Conservation (phyloP, 30 jellyfish, hydroid and myxozoan species). For the Aurelia coerulea region DNA sequence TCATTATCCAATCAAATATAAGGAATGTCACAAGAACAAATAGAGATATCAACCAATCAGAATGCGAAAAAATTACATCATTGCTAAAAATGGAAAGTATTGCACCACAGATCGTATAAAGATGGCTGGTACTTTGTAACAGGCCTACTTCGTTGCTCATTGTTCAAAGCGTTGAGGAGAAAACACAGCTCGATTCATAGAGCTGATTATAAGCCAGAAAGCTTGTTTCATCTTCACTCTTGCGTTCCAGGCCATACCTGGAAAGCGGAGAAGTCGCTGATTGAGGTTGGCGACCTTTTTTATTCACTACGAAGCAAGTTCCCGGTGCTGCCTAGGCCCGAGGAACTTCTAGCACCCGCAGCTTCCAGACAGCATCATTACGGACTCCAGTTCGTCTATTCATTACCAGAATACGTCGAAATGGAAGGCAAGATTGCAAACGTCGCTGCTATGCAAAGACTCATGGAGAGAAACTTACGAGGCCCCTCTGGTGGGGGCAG, state of each 20-base stretch:
- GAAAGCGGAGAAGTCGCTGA: slow-evolving; percentile 8
- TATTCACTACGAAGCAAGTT: slow-evolving; percentile 25
- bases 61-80: not conserved
- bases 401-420: slow-evolving; percentile 36
- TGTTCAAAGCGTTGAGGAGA: not conserved
- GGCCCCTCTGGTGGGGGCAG: not conserved
- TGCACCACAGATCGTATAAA: slow-evolving; percentile 69
- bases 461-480: not conserved
- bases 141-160: not conserved
- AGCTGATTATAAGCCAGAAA: not conserved
- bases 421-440: slow-evolving; percentile 23
- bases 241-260: slow-evolving; percentile 24
- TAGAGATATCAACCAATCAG: not conserved
- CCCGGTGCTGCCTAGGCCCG: slow-evolving; percentile 77
- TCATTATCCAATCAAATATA: too few relatives aligned
- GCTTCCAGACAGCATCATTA: slow-evolving; percentile 43
- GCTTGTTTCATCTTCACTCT: not conserved
- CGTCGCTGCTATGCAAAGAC: not conserved
- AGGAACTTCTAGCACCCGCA: slow-evolving; percentile 17
- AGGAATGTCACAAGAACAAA: not conserved
- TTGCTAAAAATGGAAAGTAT: slow-evolving; percentile 49
- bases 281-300: slow-evolving; percentile 3
- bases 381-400: slow-evolving; percentile 70
- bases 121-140: not conserved
- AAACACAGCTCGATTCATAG: not conserved